Conservation (phyloP, 2,113 vertebrate genomes). For the Alouatta palliata region DNA sequence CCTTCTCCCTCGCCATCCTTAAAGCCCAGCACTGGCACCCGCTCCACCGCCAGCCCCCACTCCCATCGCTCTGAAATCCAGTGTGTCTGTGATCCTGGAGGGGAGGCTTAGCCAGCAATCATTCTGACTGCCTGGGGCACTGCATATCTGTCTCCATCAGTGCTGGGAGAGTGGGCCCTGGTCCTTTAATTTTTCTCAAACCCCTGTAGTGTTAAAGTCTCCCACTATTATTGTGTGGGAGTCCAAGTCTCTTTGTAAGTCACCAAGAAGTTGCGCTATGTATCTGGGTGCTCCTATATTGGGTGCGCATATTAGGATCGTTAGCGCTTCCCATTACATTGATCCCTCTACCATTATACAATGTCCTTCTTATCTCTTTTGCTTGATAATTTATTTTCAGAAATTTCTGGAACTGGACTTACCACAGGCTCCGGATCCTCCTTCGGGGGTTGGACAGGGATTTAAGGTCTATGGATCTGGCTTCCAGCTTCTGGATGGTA, state of each 20-base stretch:
- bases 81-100: not conserved
- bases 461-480: not conserved
- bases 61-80: too few relatives aligned
- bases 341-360: too few relatives aligned
- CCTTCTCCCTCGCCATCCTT: not conserved
- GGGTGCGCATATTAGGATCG: too few relatives aligned
- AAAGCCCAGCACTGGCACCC: not conserved
- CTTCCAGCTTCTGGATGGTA: not conserved
- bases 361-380: too few relatives aligned
- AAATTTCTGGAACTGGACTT: not conserved
- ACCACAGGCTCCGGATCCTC: not conserved
- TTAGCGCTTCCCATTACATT: too few relatives aligned
- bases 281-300: too few relatives aligned
- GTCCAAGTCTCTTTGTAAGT: too few relatives aligned
- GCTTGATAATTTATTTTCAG: not conserved
- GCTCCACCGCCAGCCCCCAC: rapidly evolving
- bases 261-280: too few relatives aligned
- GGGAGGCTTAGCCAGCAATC: not conserved
- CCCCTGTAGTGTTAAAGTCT: too few relatives aligned
- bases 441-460: not conserved
- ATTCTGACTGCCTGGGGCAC: too few relatives aligned
- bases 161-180: not conserved
- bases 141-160: not conserved
- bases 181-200: not conserved
- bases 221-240: too few relatives aligned